Evolutionary conservation across 2,113 vertebrate genomes (phyloP), one percentile per base, ranked within the genome.

Genomic region (Potamarius usumacintae): DNA sequence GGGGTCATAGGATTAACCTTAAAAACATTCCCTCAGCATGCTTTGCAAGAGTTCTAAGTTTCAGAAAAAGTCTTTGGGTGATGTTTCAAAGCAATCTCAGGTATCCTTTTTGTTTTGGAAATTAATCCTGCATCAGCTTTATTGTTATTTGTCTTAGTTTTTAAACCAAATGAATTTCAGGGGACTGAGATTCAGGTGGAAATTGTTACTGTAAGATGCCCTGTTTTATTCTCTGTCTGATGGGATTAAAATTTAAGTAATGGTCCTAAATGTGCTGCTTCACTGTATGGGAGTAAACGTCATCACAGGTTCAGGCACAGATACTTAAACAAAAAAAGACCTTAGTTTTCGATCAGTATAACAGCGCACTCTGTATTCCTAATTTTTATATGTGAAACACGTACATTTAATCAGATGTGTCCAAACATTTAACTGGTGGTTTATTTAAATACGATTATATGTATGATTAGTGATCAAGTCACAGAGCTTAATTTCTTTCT

Each of bases 401-500:
- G 15, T 20, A 22, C 42, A 25, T 52, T 76, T 22, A 50, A 50
- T 76, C 42, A 12, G 72, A 76, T 76, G 18, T 52, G 22, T n/a
- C 48, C 48, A 53, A 77, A 53, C 74, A 12, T 62, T 62, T 22
- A 42, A 14, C 30, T 62, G 57, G 58, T 62, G 34, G 9, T 78
- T 57, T 76, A 25, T 87, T 76, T 1, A 50, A 30, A 52, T 52
- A 65, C 81, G 18, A 22, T 52, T 81, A 65, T 27, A 74, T 89
- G 71, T 63, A 27, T 84, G 80, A 74, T 42, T 76, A 83, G 67
- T 86, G 88, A 84, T 82, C 92, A 93, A 90, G 90, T 92, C 91
- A 80, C 90, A 91, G 92, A 91, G 92, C 93, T 94, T 92, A 89
- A 85, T 93, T 93, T 92, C 89, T 92, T 92, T 88, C 90, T 92